Evolutionary conservation across 1,140 invertebrate species (phyloP), one percentile per base, ranked within the genome.

Genomic region (Heliconius eleuchia): DNA sequence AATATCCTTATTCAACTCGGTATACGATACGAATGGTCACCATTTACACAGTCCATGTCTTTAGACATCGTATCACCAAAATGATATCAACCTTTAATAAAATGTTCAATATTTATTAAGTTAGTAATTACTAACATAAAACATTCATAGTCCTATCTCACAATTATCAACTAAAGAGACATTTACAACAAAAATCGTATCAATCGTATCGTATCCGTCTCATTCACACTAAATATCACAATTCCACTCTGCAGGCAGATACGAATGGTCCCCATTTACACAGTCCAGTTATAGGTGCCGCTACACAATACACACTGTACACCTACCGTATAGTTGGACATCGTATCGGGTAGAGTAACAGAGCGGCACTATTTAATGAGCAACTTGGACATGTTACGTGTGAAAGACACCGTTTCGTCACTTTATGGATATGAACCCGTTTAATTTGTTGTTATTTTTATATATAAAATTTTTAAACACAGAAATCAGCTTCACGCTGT

Each of bases 351-450:
- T 66, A 13, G 84, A 76, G 85, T 92, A 94, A 89, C 91, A 93
- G 92, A 94, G 89, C 92, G 91, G 90, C 90, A 93, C 91, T 86
- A 87, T 88, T 92, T 94, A 94, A 94, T 88, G 91, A 91, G 89
- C 86, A 84, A 85, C 88, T 87, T 86, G 89, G 87, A 87, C 87
- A 80, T 84, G 85, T 88, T 87, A 89, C 85, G 87, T 83, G 74
- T 72, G 71, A 57, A 82, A 83, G 86, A 84, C 83, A 82, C 82
- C 79, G 86, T 91, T 90, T 91, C 91, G 88, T 89, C 91, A 92
- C 82, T 81, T 52, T n/a, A 34, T 30, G 70, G 71, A 72, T 72
- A n/a, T 39, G 71, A 39, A 72, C 19, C 8, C 18, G 37, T 13
- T 39, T 72, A 39, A 6, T 72, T 34, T 71, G 13, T 37, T 19